Evolutionary conservation across 2,113 vertebrate genomes (phyloP).

Genomic region (Cephalophus harveyi): DNA sequence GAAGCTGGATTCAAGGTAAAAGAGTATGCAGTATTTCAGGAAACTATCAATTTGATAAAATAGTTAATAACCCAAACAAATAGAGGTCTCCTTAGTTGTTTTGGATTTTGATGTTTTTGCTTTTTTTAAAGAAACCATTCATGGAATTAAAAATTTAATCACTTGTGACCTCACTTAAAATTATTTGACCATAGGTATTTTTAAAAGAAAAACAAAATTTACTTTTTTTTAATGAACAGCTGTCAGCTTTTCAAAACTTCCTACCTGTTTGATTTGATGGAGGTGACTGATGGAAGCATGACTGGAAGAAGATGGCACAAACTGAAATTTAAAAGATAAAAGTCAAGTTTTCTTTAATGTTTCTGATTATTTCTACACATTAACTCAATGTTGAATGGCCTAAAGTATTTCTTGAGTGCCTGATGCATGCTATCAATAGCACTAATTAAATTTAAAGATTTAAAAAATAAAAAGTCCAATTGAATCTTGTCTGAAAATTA

Average conservation of each 20-base stretch:
- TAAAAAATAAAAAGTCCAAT: neutral
- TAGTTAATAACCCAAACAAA: neutral
- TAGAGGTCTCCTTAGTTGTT: neutral
- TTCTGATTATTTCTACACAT: slow-evolving; percentile 17
- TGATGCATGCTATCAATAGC: neutral
- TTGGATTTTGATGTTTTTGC: neutral
- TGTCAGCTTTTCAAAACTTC: slow-evolving; percentile 28
- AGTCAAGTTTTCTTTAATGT: neutral
- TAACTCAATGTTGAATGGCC: neutral
- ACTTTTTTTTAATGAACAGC: neutral
- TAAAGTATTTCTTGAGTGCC: neutral
- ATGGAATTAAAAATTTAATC: neutral
- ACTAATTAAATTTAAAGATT: neutral
- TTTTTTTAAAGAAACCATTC: neutral
- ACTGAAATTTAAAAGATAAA: slow-evolving; percentile 75
- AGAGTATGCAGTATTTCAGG: neutral
- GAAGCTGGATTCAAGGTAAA: neutral
- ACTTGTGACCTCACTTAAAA: neutral
- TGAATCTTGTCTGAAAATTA: slow-evolving; percentile 11
- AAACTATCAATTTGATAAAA: slow-evolving; percentile 14
- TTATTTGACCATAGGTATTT: neutral
- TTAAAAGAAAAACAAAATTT: neutral
- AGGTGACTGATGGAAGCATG: slow-evolving; percentile 85
- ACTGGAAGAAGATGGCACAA: slow-evolving; percentile 85
- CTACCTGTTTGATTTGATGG: slow-evolving; percentile 94